phyloP scores from a whole-genome alignment of 2,797 vertebrate species.

The Rhabdomys pumilio region DNA sequence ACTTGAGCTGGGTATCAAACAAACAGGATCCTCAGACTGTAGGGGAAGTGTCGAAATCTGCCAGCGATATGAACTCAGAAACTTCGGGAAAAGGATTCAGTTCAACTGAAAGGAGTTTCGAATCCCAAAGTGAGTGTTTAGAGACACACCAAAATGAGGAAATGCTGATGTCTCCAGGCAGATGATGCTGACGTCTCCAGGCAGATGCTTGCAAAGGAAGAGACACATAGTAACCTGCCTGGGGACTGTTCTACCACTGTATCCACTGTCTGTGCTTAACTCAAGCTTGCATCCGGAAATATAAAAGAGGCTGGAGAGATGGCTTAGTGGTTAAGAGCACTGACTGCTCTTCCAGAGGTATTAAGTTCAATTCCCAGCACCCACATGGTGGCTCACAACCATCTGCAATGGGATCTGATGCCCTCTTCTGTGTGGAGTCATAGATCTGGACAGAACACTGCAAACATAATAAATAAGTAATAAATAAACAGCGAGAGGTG shows the following conservation, averaged over 20 bases:
- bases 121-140: neutral
- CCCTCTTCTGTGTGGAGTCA: neutral
- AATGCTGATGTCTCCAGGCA: neutral
- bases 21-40: neutral
- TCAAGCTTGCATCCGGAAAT: neutral
- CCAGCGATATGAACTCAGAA: neutral
- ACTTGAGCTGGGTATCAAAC: neutral
- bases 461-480: neutral
- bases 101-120: neutral
- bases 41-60: neutral
- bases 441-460: neutral
- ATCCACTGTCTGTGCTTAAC: neutral
- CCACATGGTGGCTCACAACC: neutral
- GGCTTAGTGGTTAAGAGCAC: neutral
- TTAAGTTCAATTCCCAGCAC: too few species aligned
- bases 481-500: too few species aligned
- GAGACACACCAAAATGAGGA: neutral
- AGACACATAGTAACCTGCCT: rapidly evolving
- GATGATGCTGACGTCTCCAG: neutral
- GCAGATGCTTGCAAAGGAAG: neutral
- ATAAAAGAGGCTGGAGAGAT: neutral
- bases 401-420: neutral
- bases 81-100: neutral
- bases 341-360: neutral
- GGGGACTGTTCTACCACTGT: too few species aligned